Base-by-base conservation (phyloP, 2,797 vertebrate genomes). In the Diglossa cyanea region DNA sequence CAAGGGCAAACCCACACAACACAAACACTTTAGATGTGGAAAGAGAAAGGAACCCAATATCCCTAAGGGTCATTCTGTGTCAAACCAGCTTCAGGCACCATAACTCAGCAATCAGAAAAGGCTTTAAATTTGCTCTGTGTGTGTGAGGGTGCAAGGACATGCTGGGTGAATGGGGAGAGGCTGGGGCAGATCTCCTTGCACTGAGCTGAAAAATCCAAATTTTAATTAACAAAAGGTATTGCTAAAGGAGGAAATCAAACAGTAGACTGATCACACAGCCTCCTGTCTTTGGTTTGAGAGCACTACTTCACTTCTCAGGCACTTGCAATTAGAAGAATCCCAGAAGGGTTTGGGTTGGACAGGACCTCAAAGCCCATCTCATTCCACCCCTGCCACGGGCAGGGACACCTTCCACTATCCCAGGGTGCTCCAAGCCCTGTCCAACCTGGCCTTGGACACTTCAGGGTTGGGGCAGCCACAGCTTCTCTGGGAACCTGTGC, bases 81-180 rank as follows among this genome's bases (percentile, higher is more conserved):
- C 73, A 60, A 50, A 48, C 33, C 7, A 9, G n/a, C 35, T 44
- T 25, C 7, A 3, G 50, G 68, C 1, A 1, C 50, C 33, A 20
- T 14, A 48, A 51, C 13, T 71, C 45, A 44, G 33, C 45, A 51
- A 26, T 30, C 42, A 55, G 62, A 13, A 25, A 45, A 71, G n/a
- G 17, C 66, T 12, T n/a, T 45, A 8, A 13, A 53, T 44, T 12
- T 54, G 50, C n/a, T 55, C 12, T 8, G 0, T 5, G 8, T 4
- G 30, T 4, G n/a, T 5, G 23, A 28, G n/a, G 15, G 19, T 14
- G 55, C 6, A 31, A 1, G 5, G 37, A 17, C 28, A 1, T 0
- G 10, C 37, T 25, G 10, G 50, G 13, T 21, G 61, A 68, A 42
- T 0, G 1, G 42, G 30, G 53, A 57, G 9, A 67, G 67, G 47